Evolutionary conservation across 1,140 invertebrate genomes (phyloP).

Genomic region (Meloidogyne floridensis): DNA sequence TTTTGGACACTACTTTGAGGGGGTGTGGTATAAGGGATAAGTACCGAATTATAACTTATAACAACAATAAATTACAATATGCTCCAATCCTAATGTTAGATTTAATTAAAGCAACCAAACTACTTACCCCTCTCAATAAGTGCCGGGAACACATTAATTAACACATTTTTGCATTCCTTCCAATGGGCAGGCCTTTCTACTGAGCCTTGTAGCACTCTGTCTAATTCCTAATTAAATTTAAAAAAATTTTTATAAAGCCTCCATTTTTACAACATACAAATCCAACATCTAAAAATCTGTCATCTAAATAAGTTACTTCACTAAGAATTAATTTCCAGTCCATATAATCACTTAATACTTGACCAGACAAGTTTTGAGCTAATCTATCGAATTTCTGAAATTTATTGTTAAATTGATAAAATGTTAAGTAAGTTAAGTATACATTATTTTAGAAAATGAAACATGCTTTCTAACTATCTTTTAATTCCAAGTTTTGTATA

Average conservation of each 20-base stretch:
- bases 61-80: too few relatives aligned
- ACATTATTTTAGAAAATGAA: too few relatives aligned
- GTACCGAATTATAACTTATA: too few relatives aligned
- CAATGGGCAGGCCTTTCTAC: slow-evolving; percentile 10
- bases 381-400: slow-evolving; percentile 38
- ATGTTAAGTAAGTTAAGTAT: too few relatives aligned
- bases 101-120: too few relatives aligned
- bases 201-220: slow-evolving; percentile 36
- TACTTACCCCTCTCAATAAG: slow-evolving; percentile 24
- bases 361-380: slow-evolving; percentile 28
- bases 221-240: slow-evolving; percentile 28
- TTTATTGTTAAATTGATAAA: not conserved
- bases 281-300: slow-evolving; percentile 33
- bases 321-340: slow-evolving; percentile 40
- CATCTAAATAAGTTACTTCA: slow-evolving; percentile 33
- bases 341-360: slow-evolving; percentile 37
- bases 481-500: too few relatives aligned
- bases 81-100: too few relatives aligned
- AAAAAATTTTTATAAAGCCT: too few relatives aligned
- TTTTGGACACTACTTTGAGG: too few relatives aligned
- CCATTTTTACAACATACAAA: slow-evolving; percentile 21
- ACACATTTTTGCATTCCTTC: slow-evolving; percentile 37
- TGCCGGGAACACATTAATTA: slow-evolving; percentile 28
- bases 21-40: too few relatives aligned
- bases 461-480: too few relatives aligned